Conservation (phyloP, 1,140 invertebrate genomes). For the Drosophila pectinifera region DNA sequence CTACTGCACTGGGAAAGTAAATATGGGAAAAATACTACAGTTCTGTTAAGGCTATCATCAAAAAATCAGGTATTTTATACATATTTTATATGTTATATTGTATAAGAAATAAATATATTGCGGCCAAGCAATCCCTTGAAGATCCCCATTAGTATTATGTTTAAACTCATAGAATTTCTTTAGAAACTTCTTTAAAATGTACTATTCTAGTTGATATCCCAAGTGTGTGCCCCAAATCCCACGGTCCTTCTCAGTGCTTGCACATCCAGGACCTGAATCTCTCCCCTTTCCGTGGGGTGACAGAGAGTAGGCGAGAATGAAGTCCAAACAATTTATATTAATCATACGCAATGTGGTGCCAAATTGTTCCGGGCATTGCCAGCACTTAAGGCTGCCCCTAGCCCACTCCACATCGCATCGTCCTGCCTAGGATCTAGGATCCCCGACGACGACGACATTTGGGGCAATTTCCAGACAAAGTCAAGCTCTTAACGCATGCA, state of each 20-base stretch:
- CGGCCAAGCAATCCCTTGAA: too few relatives aligned
- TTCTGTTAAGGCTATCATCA: too few relatives aligned
- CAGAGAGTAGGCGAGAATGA: conserved; percentile 14
- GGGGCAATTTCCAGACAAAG: conserved; percentile 33
- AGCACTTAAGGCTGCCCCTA: conserved; percentile 36
- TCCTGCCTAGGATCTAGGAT: conserved; percentile 5
- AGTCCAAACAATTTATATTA: conserved; percentile 73
- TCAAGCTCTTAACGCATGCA: conserved; percentile 41
- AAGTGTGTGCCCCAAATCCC: background rate
- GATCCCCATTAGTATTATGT: too few relatives aligned
- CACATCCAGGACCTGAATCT: conserved; percentile 14
- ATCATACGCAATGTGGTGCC: conserved; percentile 75
- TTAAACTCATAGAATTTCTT: too few relatives aligned
- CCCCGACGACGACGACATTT: conserved; percentile 35
- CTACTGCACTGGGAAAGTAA: background rate
- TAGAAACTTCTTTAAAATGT: too few relatives aligned
- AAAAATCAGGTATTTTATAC: too few relatives aligned
- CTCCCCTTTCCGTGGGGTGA: too few relatives aligned
- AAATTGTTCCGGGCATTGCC: conserved; percentile 62
- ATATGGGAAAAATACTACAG: background rate
- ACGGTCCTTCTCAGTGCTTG: conserved; percentile 1
- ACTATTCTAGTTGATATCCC: too few relatives aligned
- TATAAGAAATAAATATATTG: too few relatives aligned
- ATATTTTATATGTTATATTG: too few relatives aligned
- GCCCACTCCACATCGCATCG: background rate